Percentiles rank a stretch among this genome's conserved stretches.
phyloP scores from a whole-genome alignment of 2,888 invertebrate species.

The Eupeodes luniger region DNA sequence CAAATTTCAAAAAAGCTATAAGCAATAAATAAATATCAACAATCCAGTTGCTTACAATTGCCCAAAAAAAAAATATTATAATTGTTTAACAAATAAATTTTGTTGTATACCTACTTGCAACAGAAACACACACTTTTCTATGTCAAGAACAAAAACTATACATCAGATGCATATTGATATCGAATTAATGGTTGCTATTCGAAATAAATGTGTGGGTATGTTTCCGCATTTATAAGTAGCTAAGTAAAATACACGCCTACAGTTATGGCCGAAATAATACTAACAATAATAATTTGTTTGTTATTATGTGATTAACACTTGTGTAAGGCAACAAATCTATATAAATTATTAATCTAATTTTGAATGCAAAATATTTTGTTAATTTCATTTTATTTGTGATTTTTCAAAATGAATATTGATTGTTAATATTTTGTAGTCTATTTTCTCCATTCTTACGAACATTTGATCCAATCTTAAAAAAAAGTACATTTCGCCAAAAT shows the following conservation, averaged over 20 bases:
- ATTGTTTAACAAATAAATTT: neutral
- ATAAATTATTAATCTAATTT: no score
- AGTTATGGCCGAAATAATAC: no score
- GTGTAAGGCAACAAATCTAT: no score
- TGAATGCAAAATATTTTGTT: no score
- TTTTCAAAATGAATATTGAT: no score
- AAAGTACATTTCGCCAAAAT: no score
- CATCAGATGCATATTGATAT: conserved; percentile 27
- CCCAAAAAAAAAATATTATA: neutral
- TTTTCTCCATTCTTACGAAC: no score
- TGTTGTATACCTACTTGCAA: neutral
- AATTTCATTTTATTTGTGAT: no score
- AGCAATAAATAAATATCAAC: neutral
- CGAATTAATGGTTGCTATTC: conserved; percentile 27
- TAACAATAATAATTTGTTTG: no score
- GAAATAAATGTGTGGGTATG: neutral
- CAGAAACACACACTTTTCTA: conserved; percentile 28
- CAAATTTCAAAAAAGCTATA: conserved; percentile 28
- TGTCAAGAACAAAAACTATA: neutral
- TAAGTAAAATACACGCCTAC: neutral
- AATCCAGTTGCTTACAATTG: neutral
- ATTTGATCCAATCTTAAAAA: no score
- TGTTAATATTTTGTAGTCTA: no score
- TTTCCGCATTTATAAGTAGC: neutral
- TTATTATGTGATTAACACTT: no score